phyloP scores from a whole-genome alignment of 2,113 vertebrate species.

The Rostratula benghalensis region DNA sequence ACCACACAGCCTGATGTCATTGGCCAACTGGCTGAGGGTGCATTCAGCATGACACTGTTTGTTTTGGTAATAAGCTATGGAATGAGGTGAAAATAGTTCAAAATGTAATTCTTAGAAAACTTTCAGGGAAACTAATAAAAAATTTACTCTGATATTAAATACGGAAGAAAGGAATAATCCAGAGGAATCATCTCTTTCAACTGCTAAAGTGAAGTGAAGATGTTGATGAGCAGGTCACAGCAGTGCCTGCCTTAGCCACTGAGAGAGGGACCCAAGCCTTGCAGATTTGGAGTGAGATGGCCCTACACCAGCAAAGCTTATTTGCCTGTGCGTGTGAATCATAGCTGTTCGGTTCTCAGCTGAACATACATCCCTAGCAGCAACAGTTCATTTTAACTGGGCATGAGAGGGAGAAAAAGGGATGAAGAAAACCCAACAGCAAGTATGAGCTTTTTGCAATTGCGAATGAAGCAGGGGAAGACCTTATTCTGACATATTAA shows the following conservation, averaged over 20 bases:
- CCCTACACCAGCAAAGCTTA: neutral
- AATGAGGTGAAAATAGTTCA: neutral
- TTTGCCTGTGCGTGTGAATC: rapidly evolving
- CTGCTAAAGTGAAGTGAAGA: neutral
- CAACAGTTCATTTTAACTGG: neutral
- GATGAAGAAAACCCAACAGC: neutral
- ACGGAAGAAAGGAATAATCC: neutral
- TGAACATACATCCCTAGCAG: neutral
- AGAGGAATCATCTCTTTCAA: neutral
- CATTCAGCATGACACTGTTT: neutral
- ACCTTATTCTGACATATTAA: neutral
- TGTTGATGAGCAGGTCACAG: neutral
- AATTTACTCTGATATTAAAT: neutral
- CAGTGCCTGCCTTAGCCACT: neutral
- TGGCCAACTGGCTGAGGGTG: neutral
- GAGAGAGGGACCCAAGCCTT: neutral
- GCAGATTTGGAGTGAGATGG: neutral
- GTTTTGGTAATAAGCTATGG: neutral
- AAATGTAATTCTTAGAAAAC: neutral
- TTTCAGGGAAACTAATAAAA: neutral
- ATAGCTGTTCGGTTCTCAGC: rapidly evolving
- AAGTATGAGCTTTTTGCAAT: neutral
- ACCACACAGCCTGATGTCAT: neutral
- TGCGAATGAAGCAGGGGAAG: neutral
- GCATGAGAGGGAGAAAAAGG: neutral